Base-by-base conservation (phyloP, 2,113 vertebrate genomes). In the Calyptomena viridis region DNA sequence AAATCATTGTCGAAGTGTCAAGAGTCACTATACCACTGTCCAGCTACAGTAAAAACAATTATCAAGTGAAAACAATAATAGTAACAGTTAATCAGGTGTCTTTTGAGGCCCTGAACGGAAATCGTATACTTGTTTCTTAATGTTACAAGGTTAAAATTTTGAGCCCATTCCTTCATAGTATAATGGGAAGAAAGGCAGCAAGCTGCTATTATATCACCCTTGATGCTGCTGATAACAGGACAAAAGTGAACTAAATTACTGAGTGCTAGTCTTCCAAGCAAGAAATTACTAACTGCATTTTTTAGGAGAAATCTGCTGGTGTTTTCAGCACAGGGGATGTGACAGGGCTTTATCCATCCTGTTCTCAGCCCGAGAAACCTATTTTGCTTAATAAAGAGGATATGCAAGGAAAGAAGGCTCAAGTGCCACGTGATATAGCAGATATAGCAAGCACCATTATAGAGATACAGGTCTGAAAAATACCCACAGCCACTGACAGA, bases 1-100 rank as follows among this genome's bases (percentile, higher is more conserved):
- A 68, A 64, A 46, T 16, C 0, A 12, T 20, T 56, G 17, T 40
- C 63, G 42, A 84, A 79, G 16, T 14, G 20, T 79, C 0, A 0
- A 33, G 42, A 73, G 23, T 23, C 28, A 64, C 19, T 12, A 60
- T 9, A 60, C 10, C 44, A 64, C 24, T 47, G 31, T 31, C 18
- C 50, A 69, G 14, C 20, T 37, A 14, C 53, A 62, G 16, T 35
- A 76, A 62, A 92, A 89, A 64, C 0, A 0, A 50, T 59, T 78
- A 87, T 53, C 12, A 60, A 83, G 46, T 69, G 20, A 68, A 89
- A 96, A 80, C 42, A 0, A 40, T 40, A 77, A 80, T 12, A 82
- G 35, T 20, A 72, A 59, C 44, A 76, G 20, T 69, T 95, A 87
- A 83, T 53, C 55, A 69, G n/a, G 13, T 44, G 28, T 46, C 53